Evolutionary conservation across 37 sponge, comb jelly and placozoan genomes (phyloP), one percentile per base, ranked within the genome.

Genomic region (Dysidea cf. avara): DNA sequence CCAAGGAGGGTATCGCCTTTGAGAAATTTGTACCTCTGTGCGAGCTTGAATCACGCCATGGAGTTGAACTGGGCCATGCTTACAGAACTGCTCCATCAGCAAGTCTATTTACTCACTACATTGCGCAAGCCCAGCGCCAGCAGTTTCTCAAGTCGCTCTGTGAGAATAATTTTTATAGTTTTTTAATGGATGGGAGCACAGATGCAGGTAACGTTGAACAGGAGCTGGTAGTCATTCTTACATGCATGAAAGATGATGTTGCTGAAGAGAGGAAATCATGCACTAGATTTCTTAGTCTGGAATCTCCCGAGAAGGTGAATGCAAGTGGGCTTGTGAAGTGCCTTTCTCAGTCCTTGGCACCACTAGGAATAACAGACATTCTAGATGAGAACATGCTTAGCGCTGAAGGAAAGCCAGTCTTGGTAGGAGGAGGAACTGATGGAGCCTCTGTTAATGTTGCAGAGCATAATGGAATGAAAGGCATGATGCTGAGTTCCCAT

Each of bases 341-440:
- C 63, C 75, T 74, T 17, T 59, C 60, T 22, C 63, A 57, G 18
- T 56, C 55, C 28, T 51, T 74, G 2, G 6, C 43, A 5, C 63
- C 43, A 26, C 63, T 74, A 36, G 58, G 73, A 24, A 33, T 72
- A 56, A 46, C 35, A 60, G 61, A 60, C 36, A 39, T 74, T 63
- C 75, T 56, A 48, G 63, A 74, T n/a, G n/a, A n/a, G n/a, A n/a
- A n/a, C n/a, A n/a, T n/a, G n/a, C n/a, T n/a, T n/a, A n/a, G n/a
- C n/a, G 51, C 61, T 68, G 66, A 26, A 11, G 66, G 37, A 35
- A 73, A 26, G 16, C 77, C 72, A 18, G 61, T 83, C 25, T 61
- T 82, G 7, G 74, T 58, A 18, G 87, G 81, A 39, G 64, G 80
- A 69, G 81, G 87, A 49, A 86, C 81, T 68, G 87, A 86, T 75